These are phyloP conservation scores for Cheilosia impressa DNA, from an alignment of 2,888 invertebrate genomes.

Conservation along the genomic window DNA sequence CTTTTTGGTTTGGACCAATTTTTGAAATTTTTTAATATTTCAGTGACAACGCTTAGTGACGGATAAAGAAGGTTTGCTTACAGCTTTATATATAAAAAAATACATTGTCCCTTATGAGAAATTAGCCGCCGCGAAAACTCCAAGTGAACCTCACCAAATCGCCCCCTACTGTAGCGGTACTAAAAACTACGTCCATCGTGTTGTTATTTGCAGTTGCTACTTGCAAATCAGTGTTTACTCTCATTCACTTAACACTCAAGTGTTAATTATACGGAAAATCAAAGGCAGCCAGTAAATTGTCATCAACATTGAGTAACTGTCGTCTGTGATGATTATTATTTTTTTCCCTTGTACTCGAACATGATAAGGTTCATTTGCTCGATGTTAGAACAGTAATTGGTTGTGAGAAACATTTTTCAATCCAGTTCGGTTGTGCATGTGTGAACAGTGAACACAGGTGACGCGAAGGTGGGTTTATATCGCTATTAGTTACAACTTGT, in stretches of 20 bases:
- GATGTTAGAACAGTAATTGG: conserved; percentile 29
- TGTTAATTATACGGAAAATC: conserved; percentile 64
- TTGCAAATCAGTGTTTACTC: conserved; percentile 41
- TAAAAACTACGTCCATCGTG: conserved; percentile 26
- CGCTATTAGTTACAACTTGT: conserved; percentile 12
- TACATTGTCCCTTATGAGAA: too few species aligned
- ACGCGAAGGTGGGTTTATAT: background rate
- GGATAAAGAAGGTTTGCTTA: too few species aligned
- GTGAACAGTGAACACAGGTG: conserved; percentile 22
- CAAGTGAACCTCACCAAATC: background rate
- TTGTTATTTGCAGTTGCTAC: conserved; percentile 19
- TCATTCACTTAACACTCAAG: conserved; percentile 63
- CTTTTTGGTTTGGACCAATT: too few species aligned
- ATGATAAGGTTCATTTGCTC: conserved; percentile 45
- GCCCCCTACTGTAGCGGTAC: background rate
- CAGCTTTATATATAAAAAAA: too few species aligned
- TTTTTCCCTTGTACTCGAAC: conserved; percentile 1
- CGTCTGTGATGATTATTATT: conserved; percentile 41
- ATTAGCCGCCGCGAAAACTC: background rate
- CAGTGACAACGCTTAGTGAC: too few species aligned
- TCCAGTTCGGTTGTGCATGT: conserved; percentile 1
- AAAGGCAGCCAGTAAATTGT: conserved; percentile 57
- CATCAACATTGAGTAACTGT: conserved; percentile 47
- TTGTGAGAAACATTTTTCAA: conserved; percentile 9
- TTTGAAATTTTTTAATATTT: too few species aligned